Percentiles rank a stretch among this genome's conserved stretches.
These are phyloP conservation scores for Pollenia angustigena DNA, from an alignment of 2,888 invertebrate species.

Conservation along the genomic window DNA sequence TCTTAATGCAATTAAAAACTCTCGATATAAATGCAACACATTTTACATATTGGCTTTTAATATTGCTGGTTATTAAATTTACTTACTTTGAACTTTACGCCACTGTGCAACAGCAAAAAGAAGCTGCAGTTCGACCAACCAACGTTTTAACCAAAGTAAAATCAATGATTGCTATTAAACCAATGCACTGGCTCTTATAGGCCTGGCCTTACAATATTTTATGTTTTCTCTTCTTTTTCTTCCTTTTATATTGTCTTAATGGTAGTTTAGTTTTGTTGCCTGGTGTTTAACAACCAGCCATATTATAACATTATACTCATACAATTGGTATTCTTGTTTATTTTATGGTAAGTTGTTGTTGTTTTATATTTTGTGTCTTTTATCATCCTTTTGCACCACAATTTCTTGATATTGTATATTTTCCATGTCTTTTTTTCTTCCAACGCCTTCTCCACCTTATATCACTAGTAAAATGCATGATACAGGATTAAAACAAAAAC, in stretches of 20 bases:
- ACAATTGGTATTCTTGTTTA: slow-evolving; percentile 63
- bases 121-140: slow-evolving; percentile 17
- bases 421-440: background rate
- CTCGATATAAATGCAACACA: too few relatives aligned
- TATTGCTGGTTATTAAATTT: too few relatives aligned
- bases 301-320: slow-evolving; percentile 23
- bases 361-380: background rate
- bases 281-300: slow-evolving; percentile 20
- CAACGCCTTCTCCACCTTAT: slow-evolving; percentile 44
- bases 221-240: slow-evolving; percentile 11
- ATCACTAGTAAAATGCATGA: slow-evolving; percentile 24
- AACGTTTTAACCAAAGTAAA: slow-evolving; percentile 42
- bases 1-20: too few relatives aligned
- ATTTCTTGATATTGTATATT: background rate
- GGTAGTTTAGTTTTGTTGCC: slow-evolving; percentile 41
- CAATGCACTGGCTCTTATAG: slow-evolving; percentile 25
- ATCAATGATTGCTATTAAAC: slow-evolving; percentile 45
- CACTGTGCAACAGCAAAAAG: background rate
- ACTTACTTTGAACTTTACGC: too few relatives aligned
- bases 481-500: background rate
- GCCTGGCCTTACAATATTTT: slow-evolving; percentile 45
- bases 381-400: background rate
- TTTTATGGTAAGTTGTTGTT: slow-evolving; percentile 50
- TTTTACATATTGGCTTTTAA: too few relatives aligned
- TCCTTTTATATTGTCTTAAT: slow-evolving; percentile 11